Evolutionary conservation across 2,797 vertebrate species (phyloP).

Genomic region (Syngnathus rostellatus): DNA sequence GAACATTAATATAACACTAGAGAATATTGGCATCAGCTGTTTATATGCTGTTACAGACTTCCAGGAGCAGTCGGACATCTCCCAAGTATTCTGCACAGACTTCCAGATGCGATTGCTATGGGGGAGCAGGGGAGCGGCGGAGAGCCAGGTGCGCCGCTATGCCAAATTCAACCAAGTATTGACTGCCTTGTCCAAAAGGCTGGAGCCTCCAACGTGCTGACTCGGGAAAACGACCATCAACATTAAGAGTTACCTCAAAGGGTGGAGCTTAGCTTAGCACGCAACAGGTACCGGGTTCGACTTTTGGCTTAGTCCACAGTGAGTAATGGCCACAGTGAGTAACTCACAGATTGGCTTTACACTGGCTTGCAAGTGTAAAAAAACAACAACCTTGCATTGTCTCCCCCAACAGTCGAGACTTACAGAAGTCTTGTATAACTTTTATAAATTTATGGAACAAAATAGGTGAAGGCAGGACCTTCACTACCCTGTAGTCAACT

Average conservation of each 20-base stretch:
- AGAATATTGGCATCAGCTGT: too few relatives aligned
- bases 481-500: not conserved
- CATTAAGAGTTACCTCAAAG: too few relatives aligned
- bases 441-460: not conserved
- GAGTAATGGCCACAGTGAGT: too few relatives aligned
- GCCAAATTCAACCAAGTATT: conserved; percentile 88
- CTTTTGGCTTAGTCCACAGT: too few relatives aligned
- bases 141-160: conserved; percentile 77
- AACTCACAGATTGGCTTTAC: too few relatives aligned
- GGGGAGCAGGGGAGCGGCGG: conserved; percentile 82
- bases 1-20: not conserved
- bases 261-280: too few relatives aligned
- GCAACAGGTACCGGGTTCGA: too few relatives aligned
- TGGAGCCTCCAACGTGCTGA: conserved; percentile 79
- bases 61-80: conserved; percentile 72
- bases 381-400: too few relatives aligned
- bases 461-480: not conserved
- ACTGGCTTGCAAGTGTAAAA: too few relatives aligned
- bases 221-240: not conserved
- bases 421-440: not conserved
- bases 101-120: conserved; percentile 93
- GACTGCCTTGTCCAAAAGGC: conserved; percentile 82
- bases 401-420: not conserved
- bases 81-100: conserved; percentile 86
- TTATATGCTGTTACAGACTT: conserved; percentile 66